Evolutionary conservation across 2,888 invertebrate species (phyloP).

Genomic region (Ypsolopha scabrella): DNA sequence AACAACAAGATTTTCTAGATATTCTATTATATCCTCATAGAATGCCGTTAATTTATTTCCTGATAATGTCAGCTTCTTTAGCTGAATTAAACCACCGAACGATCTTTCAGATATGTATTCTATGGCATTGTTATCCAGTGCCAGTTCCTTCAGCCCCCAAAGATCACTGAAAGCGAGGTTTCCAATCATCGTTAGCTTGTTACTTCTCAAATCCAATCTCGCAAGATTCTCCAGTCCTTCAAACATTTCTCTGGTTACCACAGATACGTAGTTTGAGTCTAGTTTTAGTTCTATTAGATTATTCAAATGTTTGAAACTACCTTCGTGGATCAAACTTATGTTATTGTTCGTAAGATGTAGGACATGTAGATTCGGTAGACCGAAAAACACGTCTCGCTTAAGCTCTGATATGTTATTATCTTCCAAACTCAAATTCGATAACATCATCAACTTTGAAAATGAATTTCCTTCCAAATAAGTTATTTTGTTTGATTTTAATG

Average conservation of each 20-base stretch:
- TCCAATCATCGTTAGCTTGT: constrained; percentile 81
- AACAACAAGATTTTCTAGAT: constrained; percentile 75
- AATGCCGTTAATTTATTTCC: constrained; percentile 80
- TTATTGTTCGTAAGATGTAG: constrained; percentile 89
- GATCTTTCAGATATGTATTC: constrained; percentile 81
- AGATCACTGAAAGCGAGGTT: constrained; percentile 84
- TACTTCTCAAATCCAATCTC: constrained; percentile 78
- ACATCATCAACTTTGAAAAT: constrained; percentile 78
- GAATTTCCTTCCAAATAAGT: constrained; percentile 75
- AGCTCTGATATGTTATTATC: constrained; percentile 83
- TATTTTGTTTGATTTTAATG: constrained; percentile 78
- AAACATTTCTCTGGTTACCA: constrained; percentile 81
- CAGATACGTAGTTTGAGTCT: constrained; percentile 80
- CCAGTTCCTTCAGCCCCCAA: constrained; percentile 77
- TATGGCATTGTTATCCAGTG: constrained; percentile 77
- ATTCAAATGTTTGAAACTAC: constrained; percentile 80
- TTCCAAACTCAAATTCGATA: constrained; percentile 78
- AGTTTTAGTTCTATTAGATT: constrained; percentile 84
- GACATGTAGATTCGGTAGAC: constrained; percentile 77
- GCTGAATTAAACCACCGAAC: constrained; percentile 78
- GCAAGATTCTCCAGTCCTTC: constrained; percentile 79
- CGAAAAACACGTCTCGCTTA: constrained; percentile 79
- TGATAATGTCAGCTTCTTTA: constrained; percentile 77
- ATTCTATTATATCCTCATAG: constrained; percentile 78
- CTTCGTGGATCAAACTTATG: constrained; percentile 86